Base-by-base conservation (phyloP, 2,888 invertebrate genomes). In the Caenorhabditis becei region DNA sequence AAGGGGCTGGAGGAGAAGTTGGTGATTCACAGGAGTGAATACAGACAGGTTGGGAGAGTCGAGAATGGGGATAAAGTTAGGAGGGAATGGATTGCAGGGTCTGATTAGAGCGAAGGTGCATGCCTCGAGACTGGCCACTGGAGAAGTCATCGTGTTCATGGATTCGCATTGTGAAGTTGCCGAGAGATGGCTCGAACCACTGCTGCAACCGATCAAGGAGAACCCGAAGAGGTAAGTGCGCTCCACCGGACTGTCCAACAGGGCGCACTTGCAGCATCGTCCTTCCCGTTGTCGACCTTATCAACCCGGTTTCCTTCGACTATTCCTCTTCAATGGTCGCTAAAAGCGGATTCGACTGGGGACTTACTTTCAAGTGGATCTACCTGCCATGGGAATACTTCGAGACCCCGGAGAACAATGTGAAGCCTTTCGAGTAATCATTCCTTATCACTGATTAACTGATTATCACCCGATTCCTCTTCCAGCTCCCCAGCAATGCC, bases 331-430 rank as follows among this genome's bases (percentile, higher is more conserved):
- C 97, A 0, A 97, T 97, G 95, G 97, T 97, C 0, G 98, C 97
- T 0, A 94, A 96, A 97, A 97, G 98, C 83, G 98, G 98, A 20
- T 99, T 99, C 93, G 98, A 98, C 93, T 98, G 98, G 97, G 97
- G 97, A 92, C 94, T 99, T 66, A 97, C 97, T 93, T 99, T 99
- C 93, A 94, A 97, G 93, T 91, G 91, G 91, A 97, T 96, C 88
- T 95, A 94, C 91, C 92, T 96, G 65, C 95, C 96, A 0, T 94
- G 94, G 89, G 94, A 94, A 86, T 94, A 94, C 3, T 92, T 94
- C 49, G 89, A 90, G 91, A 93, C 90, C 18, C 93, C 94, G 47
- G 93, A 94, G 88, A 95, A 96, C 92, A 95, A 90, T 80, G 88
- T 90, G 14, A 86, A 84, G 61, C 90, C 89, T 11, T 90, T 89